Evolutionary conservation across 2,797 vertebrate genomes (phyloP).

Genomic region (Columba guinea): DNA sequence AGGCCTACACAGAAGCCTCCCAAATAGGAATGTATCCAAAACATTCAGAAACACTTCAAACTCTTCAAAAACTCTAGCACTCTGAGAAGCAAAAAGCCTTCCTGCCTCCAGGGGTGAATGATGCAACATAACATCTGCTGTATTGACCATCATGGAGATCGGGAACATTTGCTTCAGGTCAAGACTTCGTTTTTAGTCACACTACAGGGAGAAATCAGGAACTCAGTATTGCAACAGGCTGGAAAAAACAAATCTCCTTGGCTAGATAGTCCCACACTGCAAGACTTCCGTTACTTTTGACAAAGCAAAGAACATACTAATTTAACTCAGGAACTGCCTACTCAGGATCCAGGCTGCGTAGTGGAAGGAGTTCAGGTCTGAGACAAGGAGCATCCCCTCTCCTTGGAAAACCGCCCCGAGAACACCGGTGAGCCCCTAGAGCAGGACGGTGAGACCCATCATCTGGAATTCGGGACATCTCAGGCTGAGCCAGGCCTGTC

Average conservation of each 20-base stretch:
- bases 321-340: neutral
- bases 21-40: neutral
- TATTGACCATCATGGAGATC: neutral
- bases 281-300: neutral
- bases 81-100: conserved; percentile 1
- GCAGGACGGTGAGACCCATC: neutral
- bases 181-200: neutral
- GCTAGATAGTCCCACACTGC: neutral
- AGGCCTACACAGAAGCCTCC: neutral
- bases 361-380: neutral
- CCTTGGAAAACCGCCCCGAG: neutral
- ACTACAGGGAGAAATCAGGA: conserved; percentile 46
- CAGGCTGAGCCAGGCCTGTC: neutral
- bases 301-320: neutral
- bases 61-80: neutral
- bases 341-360: neutral
- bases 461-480: neutral
- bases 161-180: conserved; percentile 41
- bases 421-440: neutral
- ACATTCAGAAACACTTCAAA: conserved; percentile 6
- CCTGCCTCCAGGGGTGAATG: neutral
- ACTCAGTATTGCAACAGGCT: conserved; percentile 17
- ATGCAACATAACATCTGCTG: conserved; percentile 48
- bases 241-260: neutral
- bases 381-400: neutral